phyloP scores from a whole-genome alignment of 2,797 vertebrate genomes.

The Sebastolobus alascanus region DNA sequence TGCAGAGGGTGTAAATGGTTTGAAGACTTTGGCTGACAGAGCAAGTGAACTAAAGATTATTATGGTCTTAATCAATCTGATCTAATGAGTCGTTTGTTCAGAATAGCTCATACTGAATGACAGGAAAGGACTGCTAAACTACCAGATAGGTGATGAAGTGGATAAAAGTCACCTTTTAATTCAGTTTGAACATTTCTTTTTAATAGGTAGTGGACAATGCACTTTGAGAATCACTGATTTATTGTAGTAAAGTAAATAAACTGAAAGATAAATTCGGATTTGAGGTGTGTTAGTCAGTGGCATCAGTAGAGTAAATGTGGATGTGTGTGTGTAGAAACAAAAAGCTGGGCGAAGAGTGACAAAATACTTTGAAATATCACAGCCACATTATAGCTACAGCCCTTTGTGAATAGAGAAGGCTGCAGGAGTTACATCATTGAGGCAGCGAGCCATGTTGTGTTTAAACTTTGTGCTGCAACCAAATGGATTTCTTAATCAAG shows the following conservation, averaged over 20 bases:
- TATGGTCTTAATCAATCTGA: slow-evolving; percentile 31
- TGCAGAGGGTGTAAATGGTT: slow-evolving; percentile 15
- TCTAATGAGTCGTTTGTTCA: slow-evolving; percentile 44
- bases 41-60: slow-evolving; percentile 30
- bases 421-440: neutral
- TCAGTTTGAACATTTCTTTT: neutral
- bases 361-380: neutral
- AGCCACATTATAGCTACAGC: neutral
- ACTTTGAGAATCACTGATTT: too few relatives aligned
- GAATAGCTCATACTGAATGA: slow-evolving; percentile 12
- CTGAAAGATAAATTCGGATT: neutral
- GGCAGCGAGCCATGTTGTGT: neutral
- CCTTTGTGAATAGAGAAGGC: neutral
- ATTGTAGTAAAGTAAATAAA: neutral
- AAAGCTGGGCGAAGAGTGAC: neutral
- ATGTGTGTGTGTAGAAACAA: neutral
- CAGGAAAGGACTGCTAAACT: slow-evolving; percentile 9
- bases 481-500: slow-evolving; percentile 4
- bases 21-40: slow-evolving; percentile 29
- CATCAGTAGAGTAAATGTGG: neutral
- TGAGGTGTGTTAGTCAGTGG: neutral
- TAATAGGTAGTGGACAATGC: neutral
- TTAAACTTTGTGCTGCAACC: neutral
- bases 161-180: neutral
- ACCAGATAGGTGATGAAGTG: neutral